phyloP scores from a whole-genome alignment of 2,888 invertebrate genomes.

The Ashinkailepas kermadecensis region DNA sequence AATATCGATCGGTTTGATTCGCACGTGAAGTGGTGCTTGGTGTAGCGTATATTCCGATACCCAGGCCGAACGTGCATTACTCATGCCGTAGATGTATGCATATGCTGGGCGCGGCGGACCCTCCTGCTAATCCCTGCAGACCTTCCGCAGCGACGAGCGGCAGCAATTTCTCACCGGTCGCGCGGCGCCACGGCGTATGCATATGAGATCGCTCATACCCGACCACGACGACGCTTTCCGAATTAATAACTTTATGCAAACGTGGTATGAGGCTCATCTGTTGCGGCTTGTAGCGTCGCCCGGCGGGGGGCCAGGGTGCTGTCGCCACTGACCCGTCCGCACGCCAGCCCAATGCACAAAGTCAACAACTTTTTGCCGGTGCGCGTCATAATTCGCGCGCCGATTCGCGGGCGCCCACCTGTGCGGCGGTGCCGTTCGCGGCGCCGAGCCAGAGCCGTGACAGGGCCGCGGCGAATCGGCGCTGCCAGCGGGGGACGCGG shows the following conservation, averaged over 20 bases:
- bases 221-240: conserved; percentile 1
- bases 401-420: not conserved
- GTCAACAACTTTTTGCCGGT: conserved; percentile 19
- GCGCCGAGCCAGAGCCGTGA: not conserved
- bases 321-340: not conserved
- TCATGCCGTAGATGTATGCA: not conserved
- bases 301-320: not conserved
- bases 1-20: too few relatives aligned
- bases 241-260: conserved; percentile 20
- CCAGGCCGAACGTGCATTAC: not conserved
- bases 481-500: not conserved
- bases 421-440: not conserved
- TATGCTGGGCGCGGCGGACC: not conserved
- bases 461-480: not conserved
- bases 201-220: conserved; percentile 17
- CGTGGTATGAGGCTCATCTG: not conserved
- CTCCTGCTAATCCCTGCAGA: not conserved
- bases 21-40: too few relatives aligned
- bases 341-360: not conserved
- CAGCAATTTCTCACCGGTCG: conserved; percentile 8
- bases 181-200: not conserved
- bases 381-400: conserved; percentile 15
- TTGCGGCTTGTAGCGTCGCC: not conserved
- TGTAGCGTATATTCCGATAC: too few relatives aligned
- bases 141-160: not conserved